Evolutionary conservation across 2,113 vertebrate species (phyloP), one percentile per base, ranked within the genome.

Genomic region (Chaenogobius annularis): DNA sequence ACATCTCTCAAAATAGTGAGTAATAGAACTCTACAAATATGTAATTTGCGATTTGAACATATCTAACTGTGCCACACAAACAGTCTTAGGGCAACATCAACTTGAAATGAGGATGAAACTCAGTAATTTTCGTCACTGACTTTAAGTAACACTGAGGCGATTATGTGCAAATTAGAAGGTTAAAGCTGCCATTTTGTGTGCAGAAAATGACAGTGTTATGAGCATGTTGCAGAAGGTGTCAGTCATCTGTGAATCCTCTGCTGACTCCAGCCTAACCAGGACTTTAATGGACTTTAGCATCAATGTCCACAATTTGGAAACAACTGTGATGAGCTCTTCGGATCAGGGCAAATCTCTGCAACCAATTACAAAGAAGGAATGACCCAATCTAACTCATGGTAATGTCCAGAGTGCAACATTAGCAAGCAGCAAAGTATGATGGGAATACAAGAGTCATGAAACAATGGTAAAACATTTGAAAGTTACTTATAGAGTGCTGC

Each of bases 291-390:
- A 48, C 66, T 85, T 77, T 74, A 72, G 77, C 59, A 19, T 74
- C 56, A 68, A 8, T 61, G 74, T 78, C 75, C 69, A 13, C 58
- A 62, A 74, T 79, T 78, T 74, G 76, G 72, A 74, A 59, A 71
- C 56, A 74, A 73, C 70, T 66, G 61, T 14, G 50, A 43, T 73
- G 69, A 70, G 63, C 61, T 79, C 69, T 63, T 74, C 64, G 10
- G 65, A 55, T 50, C 61, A 61, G 40, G 52, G 37, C 55, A 79
- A 69, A 79, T 72, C 66, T 85, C 80, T 71, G 50, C 85, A 85
- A 80, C 69, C 72, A 88, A 79, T 85, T 84, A 77, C 70, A 82
- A 67, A 12, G 48, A 62, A 69, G 63, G 56, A 80, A 81, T 82
- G 67, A 83, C 78, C 59, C 12, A 63, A 56, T 66, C 58, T 15